Base-by-base conservation (phyloP, 2,888 invertebrate species). In the Eilema caniola region DNA sequence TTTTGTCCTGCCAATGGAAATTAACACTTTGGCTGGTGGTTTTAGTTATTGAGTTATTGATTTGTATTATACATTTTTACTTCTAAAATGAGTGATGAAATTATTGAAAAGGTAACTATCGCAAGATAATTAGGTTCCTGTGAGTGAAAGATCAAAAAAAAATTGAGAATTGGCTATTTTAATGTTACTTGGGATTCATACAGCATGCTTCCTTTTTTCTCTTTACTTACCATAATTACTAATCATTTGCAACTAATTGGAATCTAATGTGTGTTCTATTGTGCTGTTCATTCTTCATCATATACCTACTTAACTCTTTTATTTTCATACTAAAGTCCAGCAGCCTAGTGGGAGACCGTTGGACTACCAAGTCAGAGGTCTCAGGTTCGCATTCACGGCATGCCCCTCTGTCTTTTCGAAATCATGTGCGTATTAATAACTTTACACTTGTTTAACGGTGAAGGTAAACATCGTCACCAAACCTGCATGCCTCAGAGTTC, bases 61-160 rank as follows among this genome's bases (percentile, higher is more conserved):
- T n/a, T 64, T 16, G 7, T 28, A 28, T 8, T 24, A 2, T 33
- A 31, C n/a, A 23, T 33, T 28, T n/a, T 23, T 2, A 57, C 25
- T 37, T 7, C n/a, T 10, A 76, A 47, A 76, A 89, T 92, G 90
- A 83, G 86, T 72, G 89, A 89, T 23, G 57, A 65, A 72, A 79
- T 69, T 70, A 74, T 84, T 78, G 87, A 89, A 77, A 85, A 83
- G 82, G 82, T 75, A 85, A 85, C 47, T 61, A 68, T 12, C 28
- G 28, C 12, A 37, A 14, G 47, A 47, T 53, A n/a, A n/a, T 10
- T 53, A n/a, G n/a, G n/a, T 53, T 53, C 20, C 10, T 20, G n/a
- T 20, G 20, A 20, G 7, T 20, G 10, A 5, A 47, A 10, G 5
- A 47, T 3, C 14, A 41, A 16, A 53, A 53, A 47, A 20, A 47